Evolutionary conservation across 2,113 vertebrate species (phyloP).

Genomic region (Crotophaga sulcirostris): DNA sequence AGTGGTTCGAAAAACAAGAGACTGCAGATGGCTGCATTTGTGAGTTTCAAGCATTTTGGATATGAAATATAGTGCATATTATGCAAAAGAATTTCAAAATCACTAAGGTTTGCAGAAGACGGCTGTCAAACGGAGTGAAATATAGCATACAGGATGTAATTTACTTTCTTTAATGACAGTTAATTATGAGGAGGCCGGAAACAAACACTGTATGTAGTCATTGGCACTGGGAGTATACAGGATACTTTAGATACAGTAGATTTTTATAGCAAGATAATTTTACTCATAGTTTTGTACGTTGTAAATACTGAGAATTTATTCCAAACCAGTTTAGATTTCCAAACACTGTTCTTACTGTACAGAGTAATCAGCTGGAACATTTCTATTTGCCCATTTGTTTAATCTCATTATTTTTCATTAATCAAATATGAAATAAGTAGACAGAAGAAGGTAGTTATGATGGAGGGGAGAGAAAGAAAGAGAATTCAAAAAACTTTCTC

Average conservation of each 20-base stretch:
- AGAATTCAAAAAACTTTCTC: not conserved
- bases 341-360: not conserved
- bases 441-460: not conserved
- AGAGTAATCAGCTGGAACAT: not conserved
- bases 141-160: not conserved
- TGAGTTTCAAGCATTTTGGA: not conserved
- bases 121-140: not conserved
- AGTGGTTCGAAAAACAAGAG: not conserved
- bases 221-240: fast-evolving
- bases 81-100: not conserved
- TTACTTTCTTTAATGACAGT: not conserved
- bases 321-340: not conserved
- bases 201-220: not conserved
- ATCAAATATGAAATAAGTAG: not conserved
- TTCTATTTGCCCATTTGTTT: not conserved
- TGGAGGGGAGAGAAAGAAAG: fast-evolving
- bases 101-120: not conserved
- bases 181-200: not conserved
- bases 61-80: not conserved
- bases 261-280: not conserved
- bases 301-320: not conserved
- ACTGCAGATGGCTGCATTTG: not conserved
- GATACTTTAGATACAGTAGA: not conserved
- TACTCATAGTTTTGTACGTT: not conserved
- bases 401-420: not conserved